Percentiles rank a stretch among this genome's conserved stretches.
phyloP scores from a whole-genome alignment of 2,797 vertebrate genomes.

The Ceryle rudis region DNA sequence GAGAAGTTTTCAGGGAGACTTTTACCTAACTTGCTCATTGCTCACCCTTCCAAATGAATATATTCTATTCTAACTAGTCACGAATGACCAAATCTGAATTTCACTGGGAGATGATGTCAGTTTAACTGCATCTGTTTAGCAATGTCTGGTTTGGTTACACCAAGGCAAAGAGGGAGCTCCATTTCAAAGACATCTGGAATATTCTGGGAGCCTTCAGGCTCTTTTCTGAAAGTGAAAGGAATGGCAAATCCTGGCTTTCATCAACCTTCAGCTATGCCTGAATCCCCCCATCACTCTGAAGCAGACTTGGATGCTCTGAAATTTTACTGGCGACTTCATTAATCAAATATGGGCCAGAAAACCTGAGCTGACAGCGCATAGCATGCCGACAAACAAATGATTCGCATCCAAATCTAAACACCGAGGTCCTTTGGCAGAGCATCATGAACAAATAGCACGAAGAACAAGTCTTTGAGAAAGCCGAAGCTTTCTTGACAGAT shows the following conservation, averaged over 20 bases:
- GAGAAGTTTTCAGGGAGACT: background rate
- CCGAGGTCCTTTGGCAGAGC: background rate
- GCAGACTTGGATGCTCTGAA: background rate
- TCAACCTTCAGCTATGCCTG: background rate
- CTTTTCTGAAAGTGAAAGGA: background rate
- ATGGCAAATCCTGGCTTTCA: background rate
- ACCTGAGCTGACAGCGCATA: background rate
- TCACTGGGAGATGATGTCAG: background rate
- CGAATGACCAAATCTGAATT: background rate
- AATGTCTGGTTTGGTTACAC: background rate
- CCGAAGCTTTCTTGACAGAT: background rate
- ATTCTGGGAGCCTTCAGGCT: background rate
- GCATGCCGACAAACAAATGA: background rate
- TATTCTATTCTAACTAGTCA: background rate
- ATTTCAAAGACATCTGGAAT: background rate
- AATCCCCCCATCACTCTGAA: background rate
- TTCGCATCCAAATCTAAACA: background rate
- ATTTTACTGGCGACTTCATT: background rate
- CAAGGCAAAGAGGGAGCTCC: background rate
- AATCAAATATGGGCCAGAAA: background rate
- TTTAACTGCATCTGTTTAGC: background rate
- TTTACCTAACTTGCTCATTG: background rate
- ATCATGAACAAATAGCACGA: background rate
- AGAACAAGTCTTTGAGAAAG: fast-evolving
- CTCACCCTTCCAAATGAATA: background rate